phyloP scores from a whole-genome alignment of 2,797 vertebrate species.

The Hemitrygon akajei region DNA sequence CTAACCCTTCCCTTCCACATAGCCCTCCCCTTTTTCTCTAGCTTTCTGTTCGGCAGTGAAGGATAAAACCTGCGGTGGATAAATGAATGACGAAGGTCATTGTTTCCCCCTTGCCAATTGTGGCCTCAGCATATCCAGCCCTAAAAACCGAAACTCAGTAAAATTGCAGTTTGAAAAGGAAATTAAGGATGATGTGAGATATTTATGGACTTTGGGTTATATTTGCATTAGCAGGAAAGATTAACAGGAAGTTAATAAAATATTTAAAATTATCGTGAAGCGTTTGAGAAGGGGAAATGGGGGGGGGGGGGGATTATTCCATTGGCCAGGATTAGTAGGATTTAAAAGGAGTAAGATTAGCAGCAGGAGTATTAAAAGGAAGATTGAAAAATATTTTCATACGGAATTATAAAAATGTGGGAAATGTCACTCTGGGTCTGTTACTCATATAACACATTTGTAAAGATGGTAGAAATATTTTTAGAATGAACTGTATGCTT shows the following conservation, averaged over 20 bases:
- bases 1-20: too few species aligned
- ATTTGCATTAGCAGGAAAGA: neutral
- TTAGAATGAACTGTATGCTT: neutral
- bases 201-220: neutral
- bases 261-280: neutral
- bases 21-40: too few species aligned
- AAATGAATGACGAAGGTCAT: neutral
- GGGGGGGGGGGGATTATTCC: too few species aligned
- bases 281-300: neutral
- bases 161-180: neutral
- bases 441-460: neutral
- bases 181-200: neutral
- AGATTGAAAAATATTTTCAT: neutral
- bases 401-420: neutral
- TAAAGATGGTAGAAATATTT: neutral
- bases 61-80: neutral
- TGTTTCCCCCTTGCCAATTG: neutral
- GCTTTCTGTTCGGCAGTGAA: neutral
- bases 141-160: neutral
- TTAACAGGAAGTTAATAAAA: neutral
- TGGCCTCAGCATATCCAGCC: neutral
- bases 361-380: neutral
- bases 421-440: neutral
- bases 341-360: neutral
- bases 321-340: too few species aligned